Percentiles rank a stretch among this genome's conserved stretches.
Conservation (phyloP, 2,797 vertebrate species). For the Dendrocincla tyrannina region DNA sequence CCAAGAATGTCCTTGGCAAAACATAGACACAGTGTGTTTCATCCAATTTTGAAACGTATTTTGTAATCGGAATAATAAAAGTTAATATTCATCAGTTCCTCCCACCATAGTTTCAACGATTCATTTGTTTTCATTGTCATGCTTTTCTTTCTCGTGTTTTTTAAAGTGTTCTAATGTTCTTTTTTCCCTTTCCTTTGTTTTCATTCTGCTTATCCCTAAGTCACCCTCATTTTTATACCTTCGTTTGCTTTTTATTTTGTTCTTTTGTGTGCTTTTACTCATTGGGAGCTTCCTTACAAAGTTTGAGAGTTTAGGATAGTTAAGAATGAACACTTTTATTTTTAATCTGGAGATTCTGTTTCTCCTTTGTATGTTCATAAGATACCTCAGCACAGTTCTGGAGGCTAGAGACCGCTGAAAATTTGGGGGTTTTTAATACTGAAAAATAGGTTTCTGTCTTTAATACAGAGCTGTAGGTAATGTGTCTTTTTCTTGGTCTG, state of each 20-base stretch:
- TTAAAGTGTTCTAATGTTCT: background rate
- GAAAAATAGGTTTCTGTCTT: background rate
- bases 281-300: background rate
- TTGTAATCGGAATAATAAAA: slow-evolving; percentile 59
- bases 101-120: slow-evolving; percentile 8
- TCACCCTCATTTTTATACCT: background rate
- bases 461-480: background rate
- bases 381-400: background rate
- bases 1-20: slow-evolving; percentile 66
- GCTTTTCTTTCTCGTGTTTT: background rate
- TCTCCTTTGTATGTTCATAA: background rate
- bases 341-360: background rate
- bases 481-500: background rate
- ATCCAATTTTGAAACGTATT: slow-evolving; percentile 50
- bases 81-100: slow-evolving; percentile 54
- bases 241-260: background rate
- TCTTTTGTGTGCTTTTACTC: background rate
- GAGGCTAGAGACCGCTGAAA: background rate
- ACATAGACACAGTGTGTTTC: slow-evolving; percentile 2
- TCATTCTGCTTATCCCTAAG: background rate
- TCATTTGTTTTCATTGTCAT: slow-evolving; percentile 26
- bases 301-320: background rate
- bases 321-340: background rate
- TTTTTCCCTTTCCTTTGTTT: background rate
- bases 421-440: background rate